Evolutionary conservation across 2,113 vertebrate genomes (phyloP).

Genomic region (Erpornis zantholeuca): DNA sequence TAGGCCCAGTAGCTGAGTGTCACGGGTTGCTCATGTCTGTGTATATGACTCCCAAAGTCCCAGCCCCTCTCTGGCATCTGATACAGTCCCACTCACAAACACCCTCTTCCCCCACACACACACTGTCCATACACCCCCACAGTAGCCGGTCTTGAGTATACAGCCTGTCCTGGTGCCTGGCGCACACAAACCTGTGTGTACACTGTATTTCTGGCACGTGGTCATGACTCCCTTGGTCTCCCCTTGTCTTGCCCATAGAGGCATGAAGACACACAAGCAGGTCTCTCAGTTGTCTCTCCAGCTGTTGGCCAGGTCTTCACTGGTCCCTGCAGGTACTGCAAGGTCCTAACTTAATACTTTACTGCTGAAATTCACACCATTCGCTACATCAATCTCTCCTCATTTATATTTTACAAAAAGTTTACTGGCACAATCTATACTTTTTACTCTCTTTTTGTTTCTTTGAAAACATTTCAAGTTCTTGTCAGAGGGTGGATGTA

Average conservation of each 20-base stretch:
- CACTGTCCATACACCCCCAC: fast-evolving
- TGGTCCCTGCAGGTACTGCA: background rate
- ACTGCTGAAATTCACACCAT: background rate
- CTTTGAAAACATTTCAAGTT: background rate
- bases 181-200: too few species aligned
- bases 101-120: fast-evolving
- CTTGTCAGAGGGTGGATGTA: background rate
- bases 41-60: background rate
- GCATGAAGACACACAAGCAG: too few species aligned
- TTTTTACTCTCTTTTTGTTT: background rate
- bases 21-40: background rate
- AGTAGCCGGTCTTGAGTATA: background rate
- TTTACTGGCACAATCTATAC: background rate
- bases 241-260: background rate
- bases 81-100: background rate
- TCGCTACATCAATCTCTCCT: background rate
- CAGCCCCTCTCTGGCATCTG: background rate
- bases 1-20: background rate
- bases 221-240: background rate
- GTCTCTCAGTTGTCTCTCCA: background rate
- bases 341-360: background rate
- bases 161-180: background rate
- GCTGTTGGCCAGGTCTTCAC: background rate
- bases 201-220: background rate
- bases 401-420: background rate